Evolutionary conservation across 1,140 invertebrate genomes (phyloP).

Genomic region (Triops longicaudatus): DNA sequence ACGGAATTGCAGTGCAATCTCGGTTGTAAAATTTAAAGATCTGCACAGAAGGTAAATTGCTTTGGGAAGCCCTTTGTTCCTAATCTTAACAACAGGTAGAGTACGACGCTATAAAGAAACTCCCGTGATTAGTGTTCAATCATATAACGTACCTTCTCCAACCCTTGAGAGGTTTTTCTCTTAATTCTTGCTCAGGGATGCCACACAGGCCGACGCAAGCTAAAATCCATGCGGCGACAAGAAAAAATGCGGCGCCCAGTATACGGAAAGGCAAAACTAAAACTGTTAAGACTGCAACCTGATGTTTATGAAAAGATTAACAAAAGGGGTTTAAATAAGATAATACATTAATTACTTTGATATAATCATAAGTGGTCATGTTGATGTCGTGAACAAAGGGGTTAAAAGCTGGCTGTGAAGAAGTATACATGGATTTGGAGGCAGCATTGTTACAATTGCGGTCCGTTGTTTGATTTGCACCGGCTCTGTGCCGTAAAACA

Average conservation of each 20-base stretch:
- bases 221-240: slow-evolving; percentile 69
- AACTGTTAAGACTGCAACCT: slow-evolving; percentile 71
- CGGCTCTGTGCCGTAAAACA: neutral
- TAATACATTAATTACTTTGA: slow-evolving; percentile 55
- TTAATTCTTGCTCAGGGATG: slow-evolving; percentile 62
- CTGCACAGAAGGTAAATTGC: neutral
- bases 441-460: neutral
- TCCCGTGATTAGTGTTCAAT: neutral
- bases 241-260: slow-evolving; percentile 58
- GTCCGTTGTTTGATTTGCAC: neutral
- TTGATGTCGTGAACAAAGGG: slow-evolving; percentile 76
- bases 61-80: slow-evolving; percentile 18
- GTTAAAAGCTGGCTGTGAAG: slow-evolving; percentile 45
- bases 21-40: too few relatives aligned
- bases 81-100: neutral
- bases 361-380: slow-evolving; percentile 71
- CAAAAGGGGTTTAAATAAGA: neutral
- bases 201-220: slow-evolving; percentile 68
- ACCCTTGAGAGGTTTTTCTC: slow-evolving; percentile 59
- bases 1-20: too few relatives aligned
- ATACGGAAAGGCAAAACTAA: slow-evolving; percentile 66
- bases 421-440: neutral
- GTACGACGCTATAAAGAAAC: neutral
- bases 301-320: slow-evolving; percentile 38
- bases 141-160: slow-evolving; percentile 64